Evolutionary conservation across 2,888 invertebrate genomes (phyloP), one percentile per base, ranked within the genome.

Genomic region (Shargacucullia verbasci): DNA sequence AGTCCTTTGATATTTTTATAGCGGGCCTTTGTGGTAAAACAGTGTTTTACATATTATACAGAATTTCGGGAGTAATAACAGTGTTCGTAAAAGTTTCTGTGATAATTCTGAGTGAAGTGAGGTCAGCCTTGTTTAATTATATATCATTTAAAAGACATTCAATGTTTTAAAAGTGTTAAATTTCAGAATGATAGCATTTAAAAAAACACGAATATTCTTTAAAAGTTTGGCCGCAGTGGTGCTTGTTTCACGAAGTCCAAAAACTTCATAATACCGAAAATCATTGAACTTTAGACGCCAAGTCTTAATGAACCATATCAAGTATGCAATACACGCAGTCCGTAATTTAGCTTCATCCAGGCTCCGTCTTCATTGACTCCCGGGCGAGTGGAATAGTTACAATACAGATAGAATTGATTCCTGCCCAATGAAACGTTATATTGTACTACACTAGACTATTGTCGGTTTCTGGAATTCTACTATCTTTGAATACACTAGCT

Each of bases 1-100:
- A 70, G 38, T 39, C 59, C 41, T 67, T 58, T 70, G 59, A 70
- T 59, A 67, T 64, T 70, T 70, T 53, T 70, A 43, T 47, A 64
- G 52, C 70, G 41, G 52, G 33, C 45, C 48, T 64, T 64, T 58
- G 35, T 46, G 34, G 41, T n/a, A 20, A 12, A 29, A 6, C 8
- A 20, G 20, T n/a, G n/a, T 20, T 20, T 20, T 20, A 20, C 20
- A 20, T 20, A 20, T 20, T 20, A 2, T 20, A 20, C 20, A 20
- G 20, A 20, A 20, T 20, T 20, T 4, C 20, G 4, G 20, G 20
- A 20, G 20, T 20, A 20, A 20, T 20, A 20, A 20, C 2, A 20
- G 4, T 20, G 20, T 20, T 20, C 20, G 20, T 20, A 3, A 3
- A 20, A 20, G 4, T 20, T 20, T 20, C 2, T 20, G 20, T 20